These are phyloP conservation scores for Trichogramma dendrolimi DNA, from an alignment of 2,888 invertebrate genomes.

Conservation along the genomic window DNA sequence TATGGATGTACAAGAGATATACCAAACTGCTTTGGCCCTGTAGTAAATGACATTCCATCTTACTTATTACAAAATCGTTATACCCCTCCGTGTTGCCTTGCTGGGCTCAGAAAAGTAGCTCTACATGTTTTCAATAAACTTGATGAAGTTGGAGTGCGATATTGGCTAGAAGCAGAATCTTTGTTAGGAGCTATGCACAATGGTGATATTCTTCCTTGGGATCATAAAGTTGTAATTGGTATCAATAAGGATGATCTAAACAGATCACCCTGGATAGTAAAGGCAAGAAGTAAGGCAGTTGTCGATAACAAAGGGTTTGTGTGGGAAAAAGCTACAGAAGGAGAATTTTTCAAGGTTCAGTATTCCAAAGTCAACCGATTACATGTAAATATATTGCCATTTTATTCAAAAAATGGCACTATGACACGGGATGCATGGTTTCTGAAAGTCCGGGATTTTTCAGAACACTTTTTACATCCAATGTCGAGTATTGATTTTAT, in stretches of 20 bases:
- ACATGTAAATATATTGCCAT: conserved; percentile 78
- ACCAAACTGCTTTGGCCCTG: conserved; percentile 70
- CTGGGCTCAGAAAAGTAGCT: conserved; percentile 73
- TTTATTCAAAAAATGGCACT: conserved; percentile 72
- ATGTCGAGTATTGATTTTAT: conserved; percentile 80
- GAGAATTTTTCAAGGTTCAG: conserved; percentile 82
- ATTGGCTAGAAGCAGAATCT: conserved; percentile 86
- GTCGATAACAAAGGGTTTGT: conserved; percentile 79
- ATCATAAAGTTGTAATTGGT: conserved; percentile 86
- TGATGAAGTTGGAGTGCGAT: conserved; percentile 74
- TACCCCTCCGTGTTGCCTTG: conserved; percentile 89
- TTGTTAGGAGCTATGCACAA: conserved; percentile 78
- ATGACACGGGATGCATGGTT: conserved; percentile 86
- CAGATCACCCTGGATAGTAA: conserved; percentile 68
- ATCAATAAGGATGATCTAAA: conserved; percentile 70
- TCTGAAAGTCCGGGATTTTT: conserved; percentile 76
- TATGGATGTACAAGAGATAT: conserved; percentile 75
- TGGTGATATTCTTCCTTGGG: conserved; percentile 78
- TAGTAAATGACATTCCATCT: conserved; percentile 75
- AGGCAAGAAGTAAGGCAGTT: conserved; percentile 63
- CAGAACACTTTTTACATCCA: conserved; percentile 82
- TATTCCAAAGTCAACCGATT: conserved; percentile 73
- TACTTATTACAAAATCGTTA: conserved; percentile 75
- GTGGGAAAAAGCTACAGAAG: conserved; percentile 87
- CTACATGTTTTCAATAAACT: conserved; percentile 70